Percentiles rank a stretch among this genome's conserved stretches.
Conservation (phyloP, 2,888 invertebrate genomes). For the Phortica magna region DNA sequence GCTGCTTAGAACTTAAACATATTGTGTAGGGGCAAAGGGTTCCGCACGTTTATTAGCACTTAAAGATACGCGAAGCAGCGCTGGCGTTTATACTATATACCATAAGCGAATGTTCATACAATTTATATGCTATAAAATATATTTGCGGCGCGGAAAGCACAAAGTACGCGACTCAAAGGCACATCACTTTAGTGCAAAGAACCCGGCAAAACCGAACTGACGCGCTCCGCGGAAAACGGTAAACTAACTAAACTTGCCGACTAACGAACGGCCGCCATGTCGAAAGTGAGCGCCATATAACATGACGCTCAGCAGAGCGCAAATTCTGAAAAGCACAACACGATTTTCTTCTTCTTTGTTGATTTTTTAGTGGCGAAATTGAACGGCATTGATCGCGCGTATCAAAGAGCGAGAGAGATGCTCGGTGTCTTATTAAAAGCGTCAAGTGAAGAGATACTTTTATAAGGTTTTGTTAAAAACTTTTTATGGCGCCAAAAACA, state of each 20-base stretch:
- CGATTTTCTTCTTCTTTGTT: too few relatives aligned
- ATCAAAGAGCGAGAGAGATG: too few relatives aligned
- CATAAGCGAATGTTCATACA: too few relatives aligned
- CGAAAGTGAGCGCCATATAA: background rate
- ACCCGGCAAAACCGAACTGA: constrained; percentile 1
- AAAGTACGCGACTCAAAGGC: background rate
- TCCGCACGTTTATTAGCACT: constrained; percentile 28
- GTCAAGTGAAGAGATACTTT: too few relatives aligned
- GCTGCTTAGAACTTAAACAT: background rate
- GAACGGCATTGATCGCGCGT: too few relatives aligned
- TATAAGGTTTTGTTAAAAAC: too few relatives aligned
- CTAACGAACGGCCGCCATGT: background rate
- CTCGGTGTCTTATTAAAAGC: too few relatives aligned
- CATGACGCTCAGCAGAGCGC: background rate
- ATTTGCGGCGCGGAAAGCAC: background rate
- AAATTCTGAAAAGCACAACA: too few relatives aligned
- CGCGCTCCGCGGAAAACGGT: background rate
- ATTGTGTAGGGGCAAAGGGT: constrained; percentile 4
- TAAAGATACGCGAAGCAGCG: background rate
- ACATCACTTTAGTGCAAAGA: background rate
- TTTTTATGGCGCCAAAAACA: too few relatives aligned
- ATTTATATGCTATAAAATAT: background rate
- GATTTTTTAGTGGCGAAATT: too few relatives aligned
- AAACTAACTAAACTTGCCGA: background rate
- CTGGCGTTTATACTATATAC: background rate